Base-by-base conservation (phyloP, 1,140 invertebrate species). In the Papilio machaon region DNA sequence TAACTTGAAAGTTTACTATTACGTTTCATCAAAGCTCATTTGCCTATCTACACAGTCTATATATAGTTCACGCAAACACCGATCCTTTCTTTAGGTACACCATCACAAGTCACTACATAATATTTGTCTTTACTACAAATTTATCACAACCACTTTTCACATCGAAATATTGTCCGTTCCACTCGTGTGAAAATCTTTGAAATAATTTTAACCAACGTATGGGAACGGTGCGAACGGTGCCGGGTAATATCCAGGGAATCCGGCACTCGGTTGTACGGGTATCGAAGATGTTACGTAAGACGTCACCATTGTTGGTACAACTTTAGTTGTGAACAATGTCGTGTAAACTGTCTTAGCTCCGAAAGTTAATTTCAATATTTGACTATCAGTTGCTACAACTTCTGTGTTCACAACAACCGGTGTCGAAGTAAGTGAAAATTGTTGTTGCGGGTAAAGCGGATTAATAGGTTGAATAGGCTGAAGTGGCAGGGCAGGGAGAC, bases 291-390 rank as follows among this genome's bases (percentile, higher is more conserved):
- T 98, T 67, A 98, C 95, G 87, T 97, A 97, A 17, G 97, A 97
- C 3, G 98, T 98, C 30, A 98, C 86, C 73, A 97, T 95, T 1
- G 98, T 98, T 17, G 98, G 98, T 30, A 98, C 96, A 23, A 98
- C 96, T 83, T 95, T 96, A n/a, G 97, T 98, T 0, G 97, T 97
- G 88, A 97, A 98, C 38, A 98, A 93, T 0, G 97, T 98, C 0
- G 98, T 98, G 87, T 97, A 97, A 0, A 98, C 97, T 0, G 98
- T 98, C 88, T 98, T 97, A 30, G 98, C 98, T 7, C 98, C 97
- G 89, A 98, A 98, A 1, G 97, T 98, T 15, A 98, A 93, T 89
- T 98, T 98, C 23, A 98, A 91, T 23, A 98, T 95, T 92, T 97
- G 97, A 73, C 97, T 97, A 49, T 97, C 96, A 0, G 98, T 98